phyloP scores from a whole-genome alignment of 2,888 invertebrate genomes.

The Epistrophe grossulariae region DNA sequence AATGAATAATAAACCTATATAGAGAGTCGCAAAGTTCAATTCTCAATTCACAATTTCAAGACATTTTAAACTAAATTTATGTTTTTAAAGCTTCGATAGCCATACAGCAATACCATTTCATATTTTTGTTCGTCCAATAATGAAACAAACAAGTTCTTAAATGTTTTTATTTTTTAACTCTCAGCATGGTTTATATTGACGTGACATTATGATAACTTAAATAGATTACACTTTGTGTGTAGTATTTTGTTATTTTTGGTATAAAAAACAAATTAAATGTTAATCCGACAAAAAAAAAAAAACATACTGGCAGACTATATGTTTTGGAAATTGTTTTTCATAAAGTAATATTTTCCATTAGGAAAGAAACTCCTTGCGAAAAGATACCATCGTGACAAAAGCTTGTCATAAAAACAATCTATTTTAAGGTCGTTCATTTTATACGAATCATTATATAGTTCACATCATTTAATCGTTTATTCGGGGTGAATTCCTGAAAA shows the following conservation, averaged over 20 bases:
- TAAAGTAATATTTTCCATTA: too few relatives aligned
- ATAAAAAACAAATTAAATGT: conserved; percentile 21
- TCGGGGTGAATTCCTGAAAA: too few relatives aligned
- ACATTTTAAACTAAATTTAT: not conserved
- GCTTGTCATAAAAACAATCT: too few relatives aligned
- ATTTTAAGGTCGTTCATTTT: too few relatives aligned
- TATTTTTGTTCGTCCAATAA: not conserved
- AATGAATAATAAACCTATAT: too few relatives aligned
- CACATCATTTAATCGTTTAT: too few relatives aligned
- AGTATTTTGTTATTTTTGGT: too few relatives aligned
- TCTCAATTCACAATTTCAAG: conserved; percentile 10
- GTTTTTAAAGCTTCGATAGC: not conserved
- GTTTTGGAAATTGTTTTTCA: too few relatives aligned
- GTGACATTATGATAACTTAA: conserved; percentile 42
- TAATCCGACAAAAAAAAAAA: not conserved
- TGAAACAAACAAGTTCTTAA: conserved; percentile 17
- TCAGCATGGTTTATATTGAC: conserved; percentile 3
- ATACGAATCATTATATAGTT: too few relatives aligned
- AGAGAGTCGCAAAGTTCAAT: conserved; percentile 7
- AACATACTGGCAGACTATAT: conserved; percentile 14
- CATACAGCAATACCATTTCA: not conserved
- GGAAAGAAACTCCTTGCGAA: too few relatives aligned
- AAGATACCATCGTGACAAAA: too few relatives aligned
- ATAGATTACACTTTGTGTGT: conserved; percentile 42
- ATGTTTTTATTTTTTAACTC: conserved; percentile 26